These are phyloP conservation scores for Ormyrus rosae DNA, from an alignment of 2,888 invertebrate species.

Conservation along the genomic window DNA sequence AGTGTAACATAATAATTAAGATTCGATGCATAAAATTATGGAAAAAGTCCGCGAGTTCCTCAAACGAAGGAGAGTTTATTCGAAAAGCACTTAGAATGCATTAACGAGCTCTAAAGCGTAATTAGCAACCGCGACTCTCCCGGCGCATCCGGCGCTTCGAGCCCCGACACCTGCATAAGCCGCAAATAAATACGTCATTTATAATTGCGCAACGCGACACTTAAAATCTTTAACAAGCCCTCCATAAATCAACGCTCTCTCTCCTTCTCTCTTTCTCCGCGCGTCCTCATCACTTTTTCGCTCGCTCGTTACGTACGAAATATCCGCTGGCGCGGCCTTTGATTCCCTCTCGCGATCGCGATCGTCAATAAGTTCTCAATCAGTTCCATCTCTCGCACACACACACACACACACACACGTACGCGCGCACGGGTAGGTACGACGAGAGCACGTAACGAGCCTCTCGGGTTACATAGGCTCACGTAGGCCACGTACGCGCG, in stretches of 20 bases:
- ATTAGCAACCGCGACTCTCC: background rate
- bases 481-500: slow-evolving; percentile 7
- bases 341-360: slow-evolving; percentile 3
- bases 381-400: background rate
- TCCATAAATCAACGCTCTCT: background rate
- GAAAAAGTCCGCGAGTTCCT: no score
- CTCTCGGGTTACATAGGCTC: slow-evolving; percentile 45
- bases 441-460: slow-evolving; percentile 8
- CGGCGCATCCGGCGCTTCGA: background rate
- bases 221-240: background rate
- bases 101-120: background rate
- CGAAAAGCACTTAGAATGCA: background rate
- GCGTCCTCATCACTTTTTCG: slow-evolving; percentile 12
- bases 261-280: background rate
- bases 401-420: background rate
- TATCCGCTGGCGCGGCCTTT: background rate
- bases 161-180: no score
- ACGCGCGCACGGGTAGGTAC: background rate
- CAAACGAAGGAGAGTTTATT: background rate
- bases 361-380: slow-evolving; percentile 33
- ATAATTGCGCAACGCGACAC: background rate
- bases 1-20: no score
- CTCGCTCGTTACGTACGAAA: no score
- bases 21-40: no score
- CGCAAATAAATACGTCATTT: background rate